Conservation (phyloP, 2,888 invertebrate genomes). For the Drosophila setosimentum region DNA sequence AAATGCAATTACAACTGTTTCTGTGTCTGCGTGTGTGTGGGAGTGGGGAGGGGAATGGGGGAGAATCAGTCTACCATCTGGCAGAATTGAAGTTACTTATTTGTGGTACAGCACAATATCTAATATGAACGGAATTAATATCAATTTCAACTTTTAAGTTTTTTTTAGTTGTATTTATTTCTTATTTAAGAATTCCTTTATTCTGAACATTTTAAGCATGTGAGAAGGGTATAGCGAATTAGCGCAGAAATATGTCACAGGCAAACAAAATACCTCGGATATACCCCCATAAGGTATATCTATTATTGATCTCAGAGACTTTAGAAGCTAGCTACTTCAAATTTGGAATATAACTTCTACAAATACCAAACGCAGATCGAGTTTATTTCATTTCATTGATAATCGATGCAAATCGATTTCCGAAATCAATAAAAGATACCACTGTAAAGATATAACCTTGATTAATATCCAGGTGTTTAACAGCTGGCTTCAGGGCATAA, state of each 20-base stretch:
- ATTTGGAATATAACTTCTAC: background rate
- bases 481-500: background rate
- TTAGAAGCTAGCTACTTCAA: background rate
- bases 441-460: background rate
- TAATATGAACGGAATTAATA: background rate
- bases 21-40: background rate
- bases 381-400: background rate
- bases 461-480: background rate
- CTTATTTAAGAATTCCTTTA: background rate
- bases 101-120: background rate
- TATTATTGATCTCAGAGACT: background rate
- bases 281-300: background rate
- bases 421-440: background rate
- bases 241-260: background rate
- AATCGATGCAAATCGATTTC: background rate
- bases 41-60: background rate
- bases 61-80: slow-evolving; percentile 23
- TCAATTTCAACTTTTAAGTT: background rate
- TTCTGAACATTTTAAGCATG: background rate
- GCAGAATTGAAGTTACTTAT: background rate
- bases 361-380: background rate
- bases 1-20: slow-evolving; percentile 3
- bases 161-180: background rate
- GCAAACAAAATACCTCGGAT: background rate
- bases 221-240: background rate